These are phyloP conservation scores for Phrynocephalus vlangalii DNA, from an alignment of 2,797 vertebrate species.

Conservation along the genomic window DNA sequence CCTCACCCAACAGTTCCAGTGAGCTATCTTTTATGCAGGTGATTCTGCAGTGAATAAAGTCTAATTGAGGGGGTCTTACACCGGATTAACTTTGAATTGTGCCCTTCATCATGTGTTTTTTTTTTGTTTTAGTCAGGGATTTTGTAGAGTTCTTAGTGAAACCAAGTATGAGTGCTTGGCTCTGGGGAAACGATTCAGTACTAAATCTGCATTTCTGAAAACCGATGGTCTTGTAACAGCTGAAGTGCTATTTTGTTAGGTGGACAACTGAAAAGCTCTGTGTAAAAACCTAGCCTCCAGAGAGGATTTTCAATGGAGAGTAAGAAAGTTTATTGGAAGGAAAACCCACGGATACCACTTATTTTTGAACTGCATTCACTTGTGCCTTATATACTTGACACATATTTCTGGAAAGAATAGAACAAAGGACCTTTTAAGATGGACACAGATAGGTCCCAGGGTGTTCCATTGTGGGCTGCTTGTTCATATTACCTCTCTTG, in stretches of 20 bases:
- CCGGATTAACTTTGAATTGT: background rate
- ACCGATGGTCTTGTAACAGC: background rate
- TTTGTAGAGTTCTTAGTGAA: constrained; percentile 4
- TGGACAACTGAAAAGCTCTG: constrained; percentile 19
- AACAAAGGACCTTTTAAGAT: background rate
- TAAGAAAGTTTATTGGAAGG: background rate
- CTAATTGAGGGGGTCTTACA: background rate
- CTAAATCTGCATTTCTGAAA: constrained; percentile 8
- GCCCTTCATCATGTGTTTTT: background rate
- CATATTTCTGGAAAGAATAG: background rate
- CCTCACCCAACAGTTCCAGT: background rate
- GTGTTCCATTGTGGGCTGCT: background rate
- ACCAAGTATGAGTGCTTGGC: constrained; percentile 9
- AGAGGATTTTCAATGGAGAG: background rate
- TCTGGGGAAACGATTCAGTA: constrained; percentile 35
- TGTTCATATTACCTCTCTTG: background rate
- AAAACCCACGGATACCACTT: constrained; percentile 6
- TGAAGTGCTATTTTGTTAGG: background rate
- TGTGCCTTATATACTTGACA: background rate
- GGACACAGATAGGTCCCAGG: background rate
- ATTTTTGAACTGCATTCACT: constrained; percentile 24
- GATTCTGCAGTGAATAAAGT: background rate
- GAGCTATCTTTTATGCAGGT: background rate
- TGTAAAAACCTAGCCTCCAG: constrained; percentile 1
- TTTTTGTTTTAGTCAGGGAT: background rate